Percentiles rank a stretch among this genome's conserved stretches.
phyloP scores from a whole-genome alignment of 2,113 vertebrate genomes.

The Gallinago jamesoni region DNA sequence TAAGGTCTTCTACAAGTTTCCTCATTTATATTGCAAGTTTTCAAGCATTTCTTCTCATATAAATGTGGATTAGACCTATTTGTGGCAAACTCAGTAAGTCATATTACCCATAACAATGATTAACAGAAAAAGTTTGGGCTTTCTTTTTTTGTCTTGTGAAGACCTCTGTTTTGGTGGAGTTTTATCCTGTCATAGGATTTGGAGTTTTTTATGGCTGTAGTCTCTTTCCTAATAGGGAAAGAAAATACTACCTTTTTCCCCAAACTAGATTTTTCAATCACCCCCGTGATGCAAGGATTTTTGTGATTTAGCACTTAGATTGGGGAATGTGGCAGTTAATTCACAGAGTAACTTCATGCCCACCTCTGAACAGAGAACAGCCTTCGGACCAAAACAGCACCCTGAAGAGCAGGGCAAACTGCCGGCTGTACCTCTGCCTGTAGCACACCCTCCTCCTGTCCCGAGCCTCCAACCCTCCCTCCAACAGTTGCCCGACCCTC shows the following conservation, averaged over 20 bases:
- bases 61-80: not conserved
- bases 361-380: not conserved
- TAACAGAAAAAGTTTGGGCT: not conserved
- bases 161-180: too few species aligned
- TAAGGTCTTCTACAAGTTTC: not conserved
- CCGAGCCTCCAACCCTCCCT: not conserved
- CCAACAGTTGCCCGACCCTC: too few species aligned
- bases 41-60: not conserved
- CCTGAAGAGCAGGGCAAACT: too few species aligned
- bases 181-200: not conserved
- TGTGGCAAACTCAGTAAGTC: not conserved
- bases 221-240: not conserved
- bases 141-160: not conserved
- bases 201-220: not conserved
- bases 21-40: not conserved
- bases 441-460: not conserved
- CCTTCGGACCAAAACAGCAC: not conserved
- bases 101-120: not conserved
- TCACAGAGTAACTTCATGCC: not conserved
- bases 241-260: not conserved
- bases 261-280: not conserved
- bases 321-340: accelerated
- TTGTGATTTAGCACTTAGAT: not conserved
- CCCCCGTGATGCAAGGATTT: not conserved
- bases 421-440: too few species aligned